Percentiles rank a stretch among this genome's conserved stretches.
Evolutionary conservation across 37 sponge, comb jelly and placozoan genomes (phyloP).

Genomic region (Agelas oroides): DNA sequence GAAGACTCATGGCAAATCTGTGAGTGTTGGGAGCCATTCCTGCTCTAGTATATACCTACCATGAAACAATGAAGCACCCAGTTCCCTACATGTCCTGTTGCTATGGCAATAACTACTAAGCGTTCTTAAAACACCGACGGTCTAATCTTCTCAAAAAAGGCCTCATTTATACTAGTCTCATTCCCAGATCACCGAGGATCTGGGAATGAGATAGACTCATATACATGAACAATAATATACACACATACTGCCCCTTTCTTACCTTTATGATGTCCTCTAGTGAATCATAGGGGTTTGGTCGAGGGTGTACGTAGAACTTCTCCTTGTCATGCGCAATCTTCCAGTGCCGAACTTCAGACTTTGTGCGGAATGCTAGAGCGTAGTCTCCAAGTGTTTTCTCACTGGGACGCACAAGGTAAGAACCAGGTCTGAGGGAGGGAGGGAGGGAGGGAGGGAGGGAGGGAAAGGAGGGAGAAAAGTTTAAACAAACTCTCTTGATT

Average conservation of each 20-base stretch:
- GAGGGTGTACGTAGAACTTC: conserved; percentile 71
- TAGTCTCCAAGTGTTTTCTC: conserved; percentile 64
- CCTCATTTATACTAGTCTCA: no score
- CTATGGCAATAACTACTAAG: no score
- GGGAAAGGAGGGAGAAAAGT: not conserved
- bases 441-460: conserved; percentile 10
- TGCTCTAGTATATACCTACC: no score
- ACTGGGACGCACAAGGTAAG: conserved; percentile 78
- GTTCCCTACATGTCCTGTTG: no score
- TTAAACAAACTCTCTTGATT: not conserved
- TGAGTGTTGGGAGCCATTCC: no score
- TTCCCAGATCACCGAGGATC: no score
- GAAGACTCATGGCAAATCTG: no score
- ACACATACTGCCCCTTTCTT: not conserved
- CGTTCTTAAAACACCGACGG: no score
- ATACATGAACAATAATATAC: not conserved
- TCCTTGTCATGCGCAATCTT: conserved; percentile 39
- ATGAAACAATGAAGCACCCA: no score
- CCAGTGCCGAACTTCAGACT: conserved; percentile 70
- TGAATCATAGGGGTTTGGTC: conserved; percentile 69
- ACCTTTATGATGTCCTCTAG: conserved; percentile 71
- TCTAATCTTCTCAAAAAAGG: no score
- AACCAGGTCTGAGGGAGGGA: conserved; percentile 56
- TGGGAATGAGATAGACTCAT: no score
- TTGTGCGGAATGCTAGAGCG: conserved; percentile 76